These are phyloP conservation scores for Syrista parreyssii DNA, from an alignment of 2,888 invertebrate species.

Conservation along the genomic window DNA sequence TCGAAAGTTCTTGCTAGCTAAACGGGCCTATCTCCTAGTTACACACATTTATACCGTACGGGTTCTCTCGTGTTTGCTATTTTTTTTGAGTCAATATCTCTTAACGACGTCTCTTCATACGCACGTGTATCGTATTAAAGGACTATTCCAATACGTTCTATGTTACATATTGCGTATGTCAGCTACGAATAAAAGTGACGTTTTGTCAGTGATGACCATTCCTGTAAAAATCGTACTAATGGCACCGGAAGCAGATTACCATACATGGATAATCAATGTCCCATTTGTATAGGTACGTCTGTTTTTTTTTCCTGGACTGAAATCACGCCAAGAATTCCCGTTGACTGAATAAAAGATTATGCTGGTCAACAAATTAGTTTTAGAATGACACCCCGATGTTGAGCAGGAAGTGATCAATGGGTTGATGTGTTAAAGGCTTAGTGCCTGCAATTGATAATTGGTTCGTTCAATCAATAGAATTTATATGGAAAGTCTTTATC, in stretches of 20 bases:
- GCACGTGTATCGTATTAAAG: not conserved
- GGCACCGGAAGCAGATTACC: not conserved
- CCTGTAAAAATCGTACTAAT: not conserved
- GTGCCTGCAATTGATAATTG: not conserved
- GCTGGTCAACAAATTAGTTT: no score
- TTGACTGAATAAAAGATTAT: no score
- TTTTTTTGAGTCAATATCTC: not conserved
- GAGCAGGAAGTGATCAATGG: not conserved
- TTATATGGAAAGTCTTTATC: not conserved
- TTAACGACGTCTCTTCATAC: not conserved
- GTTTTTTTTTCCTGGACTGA: not conserved
- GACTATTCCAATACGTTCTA: not conserved
- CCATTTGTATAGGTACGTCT: not conserved
- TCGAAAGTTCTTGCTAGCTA: not conserved
- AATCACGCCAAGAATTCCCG: not conserved
- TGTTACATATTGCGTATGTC: not conserved
- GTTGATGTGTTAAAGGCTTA: not conserved
- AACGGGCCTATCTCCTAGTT: not conserved
- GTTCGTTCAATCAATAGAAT: not conserved
- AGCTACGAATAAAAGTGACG: not conserved
- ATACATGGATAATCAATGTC: not conserved
- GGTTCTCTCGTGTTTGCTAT: not conserved
- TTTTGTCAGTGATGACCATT: not conserved
- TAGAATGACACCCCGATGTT: not conserved
- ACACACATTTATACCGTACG: not conserved